Evolutionary conservation across 2,888 invertebrate genomes (phyloP), one percentile per base, ranked within the genome.

Genomic region (Heliconius cydno): DNA sequence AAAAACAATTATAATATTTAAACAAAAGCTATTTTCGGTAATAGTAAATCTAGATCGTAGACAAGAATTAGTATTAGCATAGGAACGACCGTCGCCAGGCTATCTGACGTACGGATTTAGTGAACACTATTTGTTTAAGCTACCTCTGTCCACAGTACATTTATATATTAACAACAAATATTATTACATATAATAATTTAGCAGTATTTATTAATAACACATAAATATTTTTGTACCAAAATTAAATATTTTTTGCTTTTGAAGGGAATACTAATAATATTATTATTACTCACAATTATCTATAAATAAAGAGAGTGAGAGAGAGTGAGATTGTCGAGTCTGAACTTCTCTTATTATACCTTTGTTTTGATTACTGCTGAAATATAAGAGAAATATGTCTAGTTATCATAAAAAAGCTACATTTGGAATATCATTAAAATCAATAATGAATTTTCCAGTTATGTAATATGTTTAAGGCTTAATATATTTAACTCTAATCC

Each of bases 21-120:
- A 28, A 46, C 7, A 28, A 60, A 66, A 65, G 12, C 25, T 75
- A 41, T 66, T 65, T 46, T 30, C 22, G 65, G 63, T 30, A 66
- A 75, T 46, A 19, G 57, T 66, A 73, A 80, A 78, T 78, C 76
- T 65, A 68, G 25, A 30, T 65, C 68, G 71, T 73, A 76, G 80
- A 77, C 85, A 84, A 85, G 86, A 85, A 85, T 88, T 86, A 85
- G 81, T 79, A 90, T 90, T 90, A 85, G 84, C 89, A 90, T 90
- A 88, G 85, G 87, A 88, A 90, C 87, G 86, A 86, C 84, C 82
- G 81, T 83, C 76, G 73, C 81, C 79, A 83, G 85, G 85, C 85
- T 87, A 86, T 86, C 86, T 86, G 83, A 82, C 84, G 81, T 83
- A 81, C 83, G 79, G 70, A 82, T 83, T 83, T 83, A 84, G 83